phyloP scores from a whole-genome alignment of 2,797 vertebrate species.

The Hirundo rustica region DNA sequence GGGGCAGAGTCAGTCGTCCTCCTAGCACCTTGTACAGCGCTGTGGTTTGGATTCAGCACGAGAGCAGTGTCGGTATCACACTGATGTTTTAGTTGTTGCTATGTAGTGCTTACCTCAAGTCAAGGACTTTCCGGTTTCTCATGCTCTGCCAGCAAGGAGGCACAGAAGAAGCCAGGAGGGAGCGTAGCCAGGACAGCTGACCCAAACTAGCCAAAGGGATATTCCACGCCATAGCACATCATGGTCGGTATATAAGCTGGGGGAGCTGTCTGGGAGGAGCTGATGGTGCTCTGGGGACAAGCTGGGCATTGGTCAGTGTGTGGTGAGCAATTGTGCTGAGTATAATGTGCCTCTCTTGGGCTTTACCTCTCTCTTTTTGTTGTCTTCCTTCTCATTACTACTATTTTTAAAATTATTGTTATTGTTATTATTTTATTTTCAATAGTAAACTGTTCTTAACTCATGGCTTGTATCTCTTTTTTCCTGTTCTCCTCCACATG shows the following conservation, averaged over 20 bases:
- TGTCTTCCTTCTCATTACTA: neutral
- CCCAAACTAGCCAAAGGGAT: neutral
- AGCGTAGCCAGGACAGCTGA: neutral
- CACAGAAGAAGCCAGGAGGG: neutral
- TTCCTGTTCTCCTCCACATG: neutral
- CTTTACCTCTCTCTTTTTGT: neutral
- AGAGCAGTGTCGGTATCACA: neutral
- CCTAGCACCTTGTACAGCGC: neutral
- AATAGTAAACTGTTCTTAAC: neutral
- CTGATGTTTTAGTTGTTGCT: neutral
- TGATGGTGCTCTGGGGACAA: fast-evolving
- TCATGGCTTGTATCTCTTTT: neutral
- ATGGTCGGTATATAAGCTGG: neutral
- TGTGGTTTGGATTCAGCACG: neutral
- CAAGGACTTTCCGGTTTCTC: neutral
- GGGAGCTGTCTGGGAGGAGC: neutral
- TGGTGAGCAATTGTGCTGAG: neutral
- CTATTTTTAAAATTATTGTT: neutral
- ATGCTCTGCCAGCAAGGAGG: neutral
- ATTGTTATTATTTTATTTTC: neutral
- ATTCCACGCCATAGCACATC: neutral
- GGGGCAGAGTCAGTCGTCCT: neutral
- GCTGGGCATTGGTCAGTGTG: neutral
- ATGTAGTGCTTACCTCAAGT: neutral
- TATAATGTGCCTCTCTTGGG: neutral